Evolutionary conservation across 2,797 vertebrate species (phyloP).

Genomic region (Gymnothorax javanicus): DNA sequence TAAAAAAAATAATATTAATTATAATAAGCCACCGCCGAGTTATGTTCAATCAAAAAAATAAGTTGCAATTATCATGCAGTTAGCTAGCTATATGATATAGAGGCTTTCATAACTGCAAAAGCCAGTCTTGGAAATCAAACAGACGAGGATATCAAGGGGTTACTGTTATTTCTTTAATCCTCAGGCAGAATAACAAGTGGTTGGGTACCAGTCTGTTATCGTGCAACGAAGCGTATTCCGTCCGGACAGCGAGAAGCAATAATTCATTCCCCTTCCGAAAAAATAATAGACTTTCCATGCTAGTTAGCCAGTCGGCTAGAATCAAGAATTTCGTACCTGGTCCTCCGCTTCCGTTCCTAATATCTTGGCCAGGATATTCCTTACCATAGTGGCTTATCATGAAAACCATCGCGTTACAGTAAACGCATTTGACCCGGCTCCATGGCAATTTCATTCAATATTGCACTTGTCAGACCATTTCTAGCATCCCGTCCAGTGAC

Average conservation of each 20-base stretch:
- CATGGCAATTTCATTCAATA: not conserved
- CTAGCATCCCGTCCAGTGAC: conserved; percentile 52
- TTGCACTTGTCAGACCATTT: not conserved
- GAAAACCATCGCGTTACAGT: not conserved
- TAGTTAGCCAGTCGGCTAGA: conserved; percentile 26
- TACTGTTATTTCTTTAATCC: not conserved
- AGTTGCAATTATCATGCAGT: not conserved
- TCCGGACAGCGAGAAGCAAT: not conserved
- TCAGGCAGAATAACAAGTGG: not conserved
- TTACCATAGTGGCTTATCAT: conserved; percentile 26
- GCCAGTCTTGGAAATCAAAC: not conserved
- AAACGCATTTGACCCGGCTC: conserved; percentile 6
- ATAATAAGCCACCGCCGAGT: not conserved
- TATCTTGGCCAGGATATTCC: conserved; percentile 24
- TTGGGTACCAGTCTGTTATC: not conserved
- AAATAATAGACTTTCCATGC: not conserved
- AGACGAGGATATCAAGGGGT: not conserved
- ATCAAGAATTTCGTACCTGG: conserved; percentile 24
- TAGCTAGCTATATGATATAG: not conserved
- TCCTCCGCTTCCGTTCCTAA: conserved; percentile 23
- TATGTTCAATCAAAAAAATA: not conserved
- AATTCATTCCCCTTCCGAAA: not conserved
- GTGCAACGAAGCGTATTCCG: not conserved
- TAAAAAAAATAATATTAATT: not conserved
- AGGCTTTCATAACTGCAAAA: not conserved